Percentiles rank a stretch among this genome's conserved stretches.
These are phyloP conservation scores for Drymodes brunneopygia DNA, from an alignment of 2,113 vertebrate species.

Conservation along the genomic window DNA sequence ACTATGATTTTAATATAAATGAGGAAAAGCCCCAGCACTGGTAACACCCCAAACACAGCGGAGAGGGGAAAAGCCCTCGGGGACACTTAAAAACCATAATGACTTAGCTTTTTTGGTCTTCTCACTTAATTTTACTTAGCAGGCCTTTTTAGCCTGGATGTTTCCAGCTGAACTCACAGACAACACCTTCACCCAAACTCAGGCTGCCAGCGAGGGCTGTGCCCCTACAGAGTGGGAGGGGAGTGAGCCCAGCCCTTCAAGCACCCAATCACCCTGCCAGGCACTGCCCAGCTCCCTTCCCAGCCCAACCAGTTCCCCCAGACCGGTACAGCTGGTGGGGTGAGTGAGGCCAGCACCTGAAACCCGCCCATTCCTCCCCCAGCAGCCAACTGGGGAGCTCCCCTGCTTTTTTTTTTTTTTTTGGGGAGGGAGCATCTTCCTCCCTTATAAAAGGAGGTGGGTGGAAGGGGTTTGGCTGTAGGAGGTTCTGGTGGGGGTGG, in stretches of 20 bases:
- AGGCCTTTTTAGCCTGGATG: not conserved
- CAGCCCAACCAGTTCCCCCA: fast-evolving
- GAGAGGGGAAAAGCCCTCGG: fast-evolving
- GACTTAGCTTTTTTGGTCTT: not conserved
- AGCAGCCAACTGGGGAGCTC: not conserved
- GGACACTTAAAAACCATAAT: fast-evolving
- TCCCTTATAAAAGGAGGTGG: not conserved
- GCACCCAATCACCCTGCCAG: fast-evolving
- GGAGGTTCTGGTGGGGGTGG: fast-evolving
- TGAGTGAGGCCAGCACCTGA: fast-evolving
- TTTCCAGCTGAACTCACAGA: not conserved
- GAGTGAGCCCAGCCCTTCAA: too few relatives aligned
- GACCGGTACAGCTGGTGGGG: fast-evolving
- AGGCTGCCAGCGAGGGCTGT: fast-evolving
- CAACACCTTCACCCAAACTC: not conserved
- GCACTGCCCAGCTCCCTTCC: fast-evolving
- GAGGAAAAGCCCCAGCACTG: not conserved
- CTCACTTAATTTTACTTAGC: fast-evolving
- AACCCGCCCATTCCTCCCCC: not conserved
- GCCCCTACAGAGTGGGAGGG: too few relatives aligned
- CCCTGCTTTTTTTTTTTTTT: not conserved
- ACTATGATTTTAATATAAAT: not conserved
- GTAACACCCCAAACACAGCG: fast-evolving
- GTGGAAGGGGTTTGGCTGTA: fast-evolving
- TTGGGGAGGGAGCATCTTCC: not conserved